Percentiles rank a stretch among this genome's conserved stretches.
phyloP scores from a whole-genome alignment of 2,797 vertebrate genomes.

The Pempheris klunzingeri region DNA sequence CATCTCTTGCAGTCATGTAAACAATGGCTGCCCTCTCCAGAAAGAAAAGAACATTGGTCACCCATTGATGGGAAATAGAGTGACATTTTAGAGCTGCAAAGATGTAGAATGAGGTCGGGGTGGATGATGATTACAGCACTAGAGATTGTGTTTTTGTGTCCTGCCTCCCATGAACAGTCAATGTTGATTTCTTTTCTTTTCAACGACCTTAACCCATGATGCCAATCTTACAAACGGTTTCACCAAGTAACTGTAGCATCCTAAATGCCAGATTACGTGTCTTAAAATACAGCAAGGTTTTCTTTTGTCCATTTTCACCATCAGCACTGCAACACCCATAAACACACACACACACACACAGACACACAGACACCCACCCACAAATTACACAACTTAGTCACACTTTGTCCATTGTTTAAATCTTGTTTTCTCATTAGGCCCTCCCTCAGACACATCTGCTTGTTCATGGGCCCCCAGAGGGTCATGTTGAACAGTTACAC shows the following conservation, averaged over 20 bases:
- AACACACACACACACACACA: background rate
- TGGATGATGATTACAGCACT: background rate
- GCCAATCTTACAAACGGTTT: background rate
- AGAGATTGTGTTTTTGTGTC: background rate
- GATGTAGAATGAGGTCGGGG: background rate
- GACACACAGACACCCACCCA: background rate
- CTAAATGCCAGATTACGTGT: background rate
- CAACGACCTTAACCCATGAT: background rate
- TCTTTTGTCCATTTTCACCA: background rate
- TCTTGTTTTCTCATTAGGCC: conserved; percentile 58
- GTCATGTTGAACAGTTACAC: conserved; percentile 15
- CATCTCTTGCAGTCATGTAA: background rate
- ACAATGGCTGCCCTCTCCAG: background rate
- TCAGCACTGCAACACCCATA: no score
- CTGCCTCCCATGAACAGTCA: background rate
- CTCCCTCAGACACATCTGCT: conserved; percentile 65
- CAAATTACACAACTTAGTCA: background rate
- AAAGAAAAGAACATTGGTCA: background rate
- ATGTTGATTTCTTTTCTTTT: background rate
- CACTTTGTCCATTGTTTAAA: background rate
- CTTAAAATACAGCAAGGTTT: background rate
- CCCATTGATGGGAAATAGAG: background rate
- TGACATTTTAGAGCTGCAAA: conserved; percentile 23
- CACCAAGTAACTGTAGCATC: background rate
- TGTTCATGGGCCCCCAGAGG: conserved; percentile 51